phyloP scores from a whole-genome alignment of 2,113 vertebrate genomes.

The Eolophus roseicapilla region DNA sequence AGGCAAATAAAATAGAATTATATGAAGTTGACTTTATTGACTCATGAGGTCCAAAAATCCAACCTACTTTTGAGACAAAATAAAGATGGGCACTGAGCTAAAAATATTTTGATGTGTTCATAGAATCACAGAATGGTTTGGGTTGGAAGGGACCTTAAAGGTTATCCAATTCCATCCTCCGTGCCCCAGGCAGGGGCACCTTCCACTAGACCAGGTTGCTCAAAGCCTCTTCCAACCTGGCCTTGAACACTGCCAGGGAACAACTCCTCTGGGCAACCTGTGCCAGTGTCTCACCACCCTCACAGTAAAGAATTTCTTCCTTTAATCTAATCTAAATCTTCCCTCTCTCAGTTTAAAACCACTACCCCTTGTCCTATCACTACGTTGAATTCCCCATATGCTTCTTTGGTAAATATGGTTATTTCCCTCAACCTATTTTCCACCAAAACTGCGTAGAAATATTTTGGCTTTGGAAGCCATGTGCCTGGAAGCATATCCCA shows the following conservation, averaged over 20 bases:
- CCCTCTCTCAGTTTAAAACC: neutral
- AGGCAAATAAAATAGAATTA: neutral
- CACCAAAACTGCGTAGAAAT: neutral
- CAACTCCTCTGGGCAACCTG: neutral
- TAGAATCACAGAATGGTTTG: neutral
- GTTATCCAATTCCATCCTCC: neutral
- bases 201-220: neutral
- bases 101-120: neutral
- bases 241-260: neutral
- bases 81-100: neutral
- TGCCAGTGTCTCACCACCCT: neutral
- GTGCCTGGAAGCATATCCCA: neutral
- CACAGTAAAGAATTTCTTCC: neutral
- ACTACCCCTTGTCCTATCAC: neutral
- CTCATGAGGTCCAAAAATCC: neutral
- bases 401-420: neutral
- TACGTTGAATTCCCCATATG: neutral
- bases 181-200: neutral
- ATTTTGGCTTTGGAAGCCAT: neutral
- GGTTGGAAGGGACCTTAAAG: neutral
- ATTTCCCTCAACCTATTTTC: neutral
- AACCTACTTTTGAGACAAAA: neutral
- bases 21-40: neutral
- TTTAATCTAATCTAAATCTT: neutral
- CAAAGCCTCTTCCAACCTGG: neutral